A percentile compares a stretch with the other conserved stretches of the same genome.
These are phyloP conservation scores for Propithecus perrieri DNA, from an alignment of 2,797 vertebrate species.

Conservation along the genomic window DNA sequence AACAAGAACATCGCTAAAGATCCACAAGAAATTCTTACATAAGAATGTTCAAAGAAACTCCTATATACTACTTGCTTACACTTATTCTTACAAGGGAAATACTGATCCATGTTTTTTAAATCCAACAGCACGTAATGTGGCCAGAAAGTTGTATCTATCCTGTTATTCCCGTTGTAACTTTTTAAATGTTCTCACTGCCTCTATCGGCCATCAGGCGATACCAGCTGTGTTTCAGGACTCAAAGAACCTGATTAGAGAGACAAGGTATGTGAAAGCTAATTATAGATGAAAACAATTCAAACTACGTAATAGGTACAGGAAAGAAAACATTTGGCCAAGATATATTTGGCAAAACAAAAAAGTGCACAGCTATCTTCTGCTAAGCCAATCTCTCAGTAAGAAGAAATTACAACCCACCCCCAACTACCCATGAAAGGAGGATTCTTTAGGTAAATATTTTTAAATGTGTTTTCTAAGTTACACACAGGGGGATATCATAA, in stretches of 20 bases:
- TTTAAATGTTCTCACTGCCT: background rate
- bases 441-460: background rate
- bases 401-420: background rate
- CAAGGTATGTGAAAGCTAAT: conserved; percentile 51
- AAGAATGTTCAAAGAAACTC: background rate
- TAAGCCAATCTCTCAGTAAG: background rate
- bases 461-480: background rate
- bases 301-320: background rate
- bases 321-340: conserved; percentile 32
- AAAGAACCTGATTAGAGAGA: conserved; percentile 48
- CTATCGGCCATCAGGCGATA: background rate
- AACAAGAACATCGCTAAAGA: background rate
- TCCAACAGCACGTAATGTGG: background rate
- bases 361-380: background rate
- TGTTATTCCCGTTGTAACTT: background rate
- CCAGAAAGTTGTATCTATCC: background rate
- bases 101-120: background rate
- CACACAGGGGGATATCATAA: background rate
- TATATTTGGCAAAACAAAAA: conserved; percentile 27
- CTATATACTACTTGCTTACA: background rate
- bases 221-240: conserved; percentile 27
- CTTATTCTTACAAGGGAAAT: background rate
- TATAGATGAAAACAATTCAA: conserved; percentile 32
- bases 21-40: background rate
- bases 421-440: background rate